Evolutionary conservation across 2,888 invertebrate genomes (phyloP), one percentile per base, ranked within the genome.

Genomic region (Oscheius sp.): DNA sequence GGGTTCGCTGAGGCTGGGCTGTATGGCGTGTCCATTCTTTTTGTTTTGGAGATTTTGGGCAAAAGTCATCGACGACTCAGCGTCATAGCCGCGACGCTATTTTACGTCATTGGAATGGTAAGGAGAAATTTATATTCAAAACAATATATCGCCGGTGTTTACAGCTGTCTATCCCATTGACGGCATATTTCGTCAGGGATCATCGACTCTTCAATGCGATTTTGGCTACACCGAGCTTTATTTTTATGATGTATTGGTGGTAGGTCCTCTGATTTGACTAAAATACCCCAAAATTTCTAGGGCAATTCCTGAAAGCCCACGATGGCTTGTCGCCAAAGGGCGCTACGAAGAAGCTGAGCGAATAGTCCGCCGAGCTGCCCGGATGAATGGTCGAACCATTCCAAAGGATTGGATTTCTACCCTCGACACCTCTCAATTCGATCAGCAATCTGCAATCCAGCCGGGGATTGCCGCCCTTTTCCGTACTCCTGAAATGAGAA

Each of bases 191-290:
- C 21, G 41, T 61, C 21, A n/a, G 21, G 21, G 23, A 45, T 43
- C 61, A 41, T 9, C 6, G 9, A 13, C 6, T 61, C 18, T 61
- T 61, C 61, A 41, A 61, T 45, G 43, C 45, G 21, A 13, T 35
- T 18, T 41, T 61, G 43, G n/a, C 43, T 18, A 21, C 21, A 1
- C 61, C 61, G 13, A 41, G 41, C n/a, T 61, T 41, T 43, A n/a
- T 61, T 13, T 45, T 61, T 13, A 61, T 61, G 41, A 7, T 61
- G n/a, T 61, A 61, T 43, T 61, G 61, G 61, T 61, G 61, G 61
- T 58, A 27, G 0, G 35, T 58, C 16, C 13, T 58, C 16, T 16
- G 35, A 3, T 35, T 35, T 9, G n/a, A n/a, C n/a, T n/a, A n/a
- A n/a, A n/a, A n/a, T n/a, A n/a, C n/a, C n/a, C n/a, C n/a, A n/a